phyloP scores from a whole-genome alignment of 2,888 invertebrate species.

The Rhodophaea formosa region DNA sequence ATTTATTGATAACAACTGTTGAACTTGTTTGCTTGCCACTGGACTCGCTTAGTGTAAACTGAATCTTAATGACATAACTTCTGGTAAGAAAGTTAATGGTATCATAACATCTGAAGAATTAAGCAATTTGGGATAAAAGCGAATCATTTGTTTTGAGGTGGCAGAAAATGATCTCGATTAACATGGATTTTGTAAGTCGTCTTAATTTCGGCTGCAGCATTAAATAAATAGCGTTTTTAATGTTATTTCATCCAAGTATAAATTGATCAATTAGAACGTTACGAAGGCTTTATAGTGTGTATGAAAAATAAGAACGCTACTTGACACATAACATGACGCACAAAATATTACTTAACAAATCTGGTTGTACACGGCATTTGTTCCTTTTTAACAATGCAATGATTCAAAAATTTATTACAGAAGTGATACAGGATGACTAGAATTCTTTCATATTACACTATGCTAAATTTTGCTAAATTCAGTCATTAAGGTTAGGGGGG shows the following conservation, averaged over 20 bases:
- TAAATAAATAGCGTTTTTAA: constrained; percentile 15
- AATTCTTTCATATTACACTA: too few relatives aligned
- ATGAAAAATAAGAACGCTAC: background rate
- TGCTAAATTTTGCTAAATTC: too few relatives aligned
- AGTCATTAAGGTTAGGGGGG: too few relatives aligned
- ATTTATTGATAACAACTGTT: background rate
- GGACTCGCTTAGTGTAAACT: background rate
- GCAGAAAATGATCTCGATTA: constrained; percentile 20
- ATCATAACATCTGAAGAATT: constrained; percentile 34
- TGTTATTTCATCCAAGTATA: background rate
- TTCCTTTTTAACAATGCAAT: too few relatives aligned
- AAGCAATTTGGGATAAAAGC: constrained; percentile 35
- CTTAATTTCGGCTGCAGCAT: constrained; percentile 19
- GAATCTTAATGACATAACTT: constrained; percentile 37
- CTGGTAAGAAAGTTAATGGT: constrained; percentile 38
- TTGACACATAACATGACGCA: background rate
- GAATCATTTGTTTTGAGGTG: constrained; percentile 29
- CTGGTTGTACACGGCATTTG: too few relatives aligned
- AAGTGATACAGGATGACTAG: too few relatives aligned
- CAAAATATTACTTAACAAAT: too few relatives aligned
- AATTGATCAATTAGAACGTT: background rate
- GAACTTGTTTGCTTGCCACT: background rate
- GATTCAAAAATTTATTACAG: too few relatives aligned
- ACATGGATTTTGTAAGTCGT: constrained; percentile 15
- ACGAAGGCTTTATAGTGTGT: background rate